Percentiles rank a stretch among this genome's conserved stretches.
These are phyloP conservation scores for Reticulitermes lucifugus DNA, from an alignment of 2,888 invertebrate genomes.

Conservation along the genomic window DNA sequence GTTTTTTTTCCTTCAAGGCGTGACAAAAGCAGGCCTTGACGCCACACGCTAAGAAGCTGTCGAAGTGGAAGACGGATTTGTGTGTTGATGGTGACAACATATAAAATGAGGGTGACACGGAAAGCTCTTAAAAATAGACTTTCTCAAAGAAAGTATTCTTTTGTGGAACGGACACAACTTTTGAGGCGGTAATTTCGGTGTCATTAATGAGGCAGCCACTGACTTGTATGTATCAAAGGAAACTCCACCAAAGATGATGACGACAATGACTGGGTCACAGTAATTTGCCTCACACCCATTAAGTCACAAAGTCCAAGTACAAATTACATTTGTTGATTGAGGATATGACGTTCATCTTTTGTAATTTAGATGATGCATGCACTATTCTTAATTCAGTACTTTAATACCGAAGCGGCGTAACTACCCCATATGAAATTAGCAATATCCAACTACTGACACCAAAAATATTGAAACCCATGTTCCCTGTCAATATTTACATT, in stretches of 20 bases:
- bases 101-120: slow-evolving; percentile 20
- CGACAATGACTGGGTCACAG: background rate
- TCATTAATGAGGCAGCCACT: slow-evolving; percentile 14
- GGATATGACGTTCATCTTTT: background rate
- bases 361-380: slow-evolving; percentile 9
- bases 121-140: slow-evolving; percentile 31
- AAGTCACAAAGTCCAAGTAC: background rate
- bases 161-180: background rate
- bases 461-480: no score
- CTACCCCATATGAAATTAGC: no score
- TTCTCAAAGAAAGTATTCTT: slow-evolving; percentile 9
- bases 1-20: background rate
- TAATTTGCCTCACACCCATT: background rate
- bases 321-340: slow-evolving; percentile 31
- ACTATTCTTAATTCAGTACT: background rate
- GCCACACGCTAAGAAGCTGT: slow-evolving; percentile 15
- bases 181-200: slow-evolving; percentile 19
- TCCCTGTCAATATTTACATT: no score
- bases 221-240: slow-evolving; percentile 12
- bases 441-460: no score
- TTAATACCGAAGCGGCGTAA: background rate
- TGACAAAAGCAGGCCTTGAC: slow-evolving; percentile 23
- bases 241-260: slow-evolving; percentile 10
- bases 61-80: slow-evolving; percentile 34
- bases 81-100: slow-evolving; percentile 25